Base-by-base conservation (phyloP, 2,113 vertebrate species). In the Clarias gariepinus region DNA sequence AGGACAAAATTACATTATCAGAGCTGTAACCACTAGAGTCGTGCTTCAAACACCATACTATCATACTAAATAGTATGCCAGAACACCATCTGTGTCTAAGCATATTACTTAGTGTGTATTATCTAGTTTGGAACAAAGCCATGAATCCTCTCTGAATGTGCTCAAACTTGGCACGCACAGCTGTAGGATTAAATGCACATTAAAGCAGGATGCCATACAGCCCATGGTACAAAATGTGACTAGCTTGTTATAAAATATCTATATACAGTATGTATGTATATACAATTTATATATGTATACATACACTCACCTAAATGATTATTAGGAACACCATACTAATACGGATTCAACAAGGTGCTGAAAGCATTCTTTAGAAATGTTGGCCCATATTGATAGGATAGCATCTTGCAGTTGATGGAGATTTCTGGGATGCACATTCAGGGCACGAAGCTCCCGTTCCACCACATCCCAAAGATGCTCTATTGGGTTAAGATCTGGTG, bases 91-190 rank as follows among this genome's bases (percentile, higher is more conserved):
- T 78, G 74, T 55, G 52, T 78, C 52, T 55, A 78, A 52, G 52
- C 55, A 78, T 55, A 78, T 28, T 55, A 78, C 74, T 78, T 78
- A 58, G 10, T 30, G 77, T 58, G 30, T 3, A 80, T 60, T 80
- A 80, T 23, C 55, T 80, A 36, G 78, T 80, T 80, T 80, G 78
- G 57, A 21, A 36, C 55, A 60, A 80, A 23, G 57, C 78, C 78
- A 80, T 12, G 28, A 6, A 36, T 58, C 60, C 28, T 60, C 30
- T 36, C 53, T 79, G 28, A 79, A 55, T 78, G 47, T 78, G 47
- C 16, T 28, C 47, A 16, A 18, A 30, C 25, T 16, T 78, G 52
- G 52, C 25, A 78, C 5, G 0, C 28, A 19, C 77, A 79, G 77
- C n/a, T 79, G 53, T 79, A 11, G 55, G 28, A 58, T 30, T 58